phyloP scores from a whole-genome alignment of 23 tunicate species.

The Ciona savignyi region DNA sequence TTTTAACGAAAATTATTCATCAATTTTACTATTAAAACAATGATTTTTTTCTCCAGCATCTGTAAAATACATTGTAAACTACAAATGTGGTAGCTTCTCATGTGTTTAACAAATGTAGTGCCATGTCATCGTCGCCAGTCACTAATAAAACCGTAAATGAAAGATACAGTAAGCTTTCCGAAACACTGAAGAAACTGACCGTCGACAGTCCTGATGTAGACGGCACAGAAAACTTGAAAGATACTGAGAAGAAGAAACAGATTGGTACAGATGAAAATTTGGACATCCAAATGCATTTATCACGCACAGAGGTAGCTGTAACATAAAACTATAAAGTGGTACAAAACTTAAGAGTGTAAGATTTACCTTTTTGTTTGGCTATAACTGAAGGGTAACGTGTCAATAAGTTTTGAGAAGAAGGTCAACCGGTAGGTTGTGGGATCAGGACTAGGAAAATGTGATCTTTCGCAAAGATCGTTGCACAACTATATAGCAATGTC shows the following conservation, averaged over 20 bases:
- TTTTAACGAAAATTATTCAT: too few species aligned
- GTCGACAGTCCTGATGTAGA: neutral
- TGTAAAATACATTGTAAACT: too few species aligned
- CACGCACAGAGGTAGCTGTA: neutral
- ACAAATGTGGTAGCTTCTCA: neutral
- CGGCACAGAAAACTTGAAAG: neutral
- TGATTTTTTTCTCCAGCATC: too few species aligned
- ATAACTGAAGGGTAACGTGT: too few species aligned
- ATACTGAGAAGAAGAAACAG: neutral
- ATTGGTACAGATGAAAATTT: neutral
- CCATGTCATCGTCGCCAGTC: neutral
- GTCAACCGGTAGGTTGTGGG: too few species aligned
- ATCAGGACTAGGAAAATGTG: too few species aligned
- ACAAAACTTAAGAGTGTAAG: too few species aligned
- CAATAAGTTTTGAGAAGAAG: too few species aligned
- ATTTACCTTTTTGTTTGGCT: too few species aligned
- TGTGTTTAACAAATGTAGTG: neutral
- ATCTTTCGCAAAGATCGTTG: too few species aligned
- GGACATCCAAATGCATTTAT: neutral
- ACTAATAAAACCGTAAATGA: neutral
- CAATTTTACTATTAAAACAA: too few species aligned
- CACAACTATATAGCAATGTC: too few species aligned
- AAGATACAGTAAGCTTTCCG: neutral
- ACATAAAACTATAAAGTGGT: neutral
- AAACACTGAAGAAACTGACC: neutral